phyloP scores from a whole-genome alignment of 2,113 vertebrate species.

The Brienomyrus longianalis region DNA sequence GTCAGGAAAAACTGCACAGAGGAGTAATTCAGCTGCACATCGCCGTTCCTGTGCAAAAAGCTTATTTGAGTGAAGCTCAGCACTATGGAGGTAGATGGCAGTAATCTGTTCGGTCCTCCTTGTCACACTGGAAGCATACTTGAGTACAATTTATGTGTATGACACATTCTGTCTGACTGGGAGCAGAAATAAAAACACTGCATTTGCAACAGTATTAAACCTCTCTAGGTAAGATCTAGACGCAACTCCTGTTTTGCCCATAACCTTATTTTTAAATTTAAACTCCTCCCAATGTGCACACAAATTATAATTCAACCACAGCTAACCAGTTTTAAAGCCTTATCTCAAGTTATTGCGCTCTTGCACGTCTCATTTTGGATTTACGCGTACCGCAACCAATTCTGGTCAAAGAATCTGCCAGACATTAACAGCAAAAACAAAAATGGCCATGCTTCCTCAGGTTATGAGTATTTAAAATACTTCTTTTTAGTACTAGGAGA shows the following conservation, averaged over 20 bases:
- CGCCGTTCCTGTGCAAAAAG: neutral
- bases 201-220: neutral
- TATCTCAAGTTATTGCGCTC: neutral
- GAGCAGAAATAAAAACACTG: neutral
- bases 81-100: neutral
- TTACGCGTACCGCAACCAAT: neutral
- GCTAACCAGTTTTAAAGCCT: neutral
- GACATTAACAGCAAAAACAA: neutral
- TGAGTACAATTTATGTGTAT: neutral
- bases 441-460: neutral
- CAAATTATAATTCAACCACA: neutral
- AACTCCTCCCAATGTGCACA: neutral
- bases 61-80: neutral
- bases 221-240: neutral
- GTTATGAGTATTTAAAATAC: neutral
- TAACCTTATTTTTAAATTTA: neutral
- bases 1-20: neutral
- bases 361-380: neutral
- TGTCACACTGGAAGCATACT: neutral
- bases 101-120: neutral
- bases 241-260: neutral
- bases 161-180: neutral
- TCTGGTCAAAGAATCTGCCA: neutral
- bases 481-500: neutral
- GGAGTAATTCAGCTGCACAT: neutral